A percentile compares a stretch with the other conserved stretches of the same genome.
phyloP scores from a whole-genome alignment of 2,888 invertebrate genomes.

The Osedax fenrisi region DNA sequence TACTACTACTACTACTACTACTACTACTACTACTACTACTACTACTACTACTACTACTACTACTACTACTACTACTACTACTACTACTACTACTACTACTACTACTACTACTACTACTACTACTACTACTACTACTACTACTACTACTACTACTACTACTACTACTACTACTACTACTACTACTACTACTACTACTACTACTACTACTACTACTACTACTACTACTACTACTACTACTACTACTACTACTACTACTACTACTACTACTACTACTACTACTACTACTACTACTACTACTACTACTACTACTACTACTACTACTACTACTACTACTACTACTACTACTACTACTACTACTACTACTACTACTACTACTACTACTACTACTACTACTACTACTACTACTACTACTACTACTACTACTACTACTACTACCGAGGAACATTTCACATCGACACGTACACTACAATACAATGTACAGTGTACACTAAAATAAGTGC shows the following conservation, averaged over 20 bases:
- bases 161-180: constrained; percentile 33
- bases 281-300: constrained; percentile 30
- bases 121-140: constrained; percentile 30
- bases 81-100: constrained; percentile 25
- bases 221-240: constrained; percentile 26
- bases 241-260: constrained; percentile 26
- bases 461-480: no score
- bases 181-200: constrained; percentile 29
- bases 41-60: constrained; percentile 22
- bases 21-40: constrained; percentile 24
- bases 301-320: constrained; percentile 33
- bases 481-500: no score
- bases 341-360: constrained; percentile 29
- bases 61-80: constrained; percentile 27
- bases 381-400: constrained; percentile 33
- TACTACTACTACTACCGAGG: constrained; percentile 26
- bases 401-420: constrained; percentile 34
- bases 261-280: constrained; percentile 28
- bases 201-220: constrained; percentile 28
- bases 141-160: constrained; percentile 34
- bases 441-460: no score
- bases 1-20: constrained; percentile 25
- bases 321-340: constrained; percentile 33
- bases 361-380: constrained; percentile 33
- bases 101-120: constrained; percentile 27